Percentiles rank a stretch among this genome's conserved stretches.
These are phyloP conservation scores for Nannobrachium achirus DNA, from an alignment of 2,113 vertebrate species.

Conservation along the genomic window DNA sequence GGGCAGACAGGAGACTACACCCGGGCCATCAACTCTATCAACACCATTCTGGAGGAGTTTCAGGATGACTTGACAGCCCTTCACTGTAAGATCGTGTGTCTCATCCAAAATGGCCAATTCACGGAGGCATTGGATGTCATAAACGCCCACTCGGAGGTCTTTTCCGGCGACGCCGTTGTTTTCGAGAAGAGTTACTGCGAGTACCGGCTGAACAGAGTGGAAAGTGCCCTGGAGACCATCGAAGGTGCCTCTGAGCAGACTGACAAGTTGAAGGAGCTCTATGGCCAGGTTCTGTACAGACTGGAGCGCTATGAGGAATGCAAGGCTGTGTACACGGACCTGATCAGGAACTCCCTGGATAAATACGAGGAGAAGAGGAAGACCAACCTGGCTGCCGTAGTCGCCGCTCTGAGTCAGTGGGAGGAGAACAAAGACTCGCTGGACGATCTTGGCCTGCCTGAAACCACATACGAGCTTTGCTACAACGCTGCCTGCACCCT, in stretches of 20 bases:
- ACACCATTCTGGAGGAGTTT: constrained; percentile 92
- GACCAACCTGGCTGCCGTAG: constrained; percentile 94
- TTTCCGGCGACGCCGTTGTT: constrained; percentile 88
- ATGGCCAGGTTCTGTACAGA: constrained; percentile 98
- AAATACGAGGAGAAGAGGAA: constrained; percentile 98
- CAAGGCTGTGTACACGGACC: constrained; percentile 90
- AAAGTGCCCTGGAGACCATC: constrained; percentile 95
- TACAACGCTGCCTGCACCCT: constrained; percentile 93
- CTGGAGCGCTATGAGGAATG: constrained; percentile 93
- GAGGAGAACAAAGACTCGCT: constrained; percentile 78
- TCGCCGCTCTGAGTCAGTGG: constrained; percentile 94
- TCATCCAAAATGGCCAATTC: constrained; percentile 92
- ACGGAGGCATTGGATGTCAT: constrained; percentile 95
- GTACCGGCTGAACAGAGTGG: constrained; percentile 95
- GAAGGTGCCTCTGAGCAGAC: constrained; percentile 88
- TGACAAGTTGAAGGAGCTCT: constrained; percentile 96
- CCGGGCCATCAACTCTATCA: constrained; percentile 90
- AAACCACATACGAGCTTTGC: constrained; percentile 93
- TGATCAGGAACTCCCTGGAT: constrained; percentile 97
- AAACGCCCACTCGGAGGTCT: constrained; percentile 88
- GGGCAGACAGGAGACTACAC: constrained; percentile 93
- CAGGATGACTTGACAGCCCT: constrained; percentile 92
- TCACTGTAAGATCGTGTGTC: constrained; percentile 95
- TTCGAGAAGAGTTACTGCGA: constrained; percentile 99
- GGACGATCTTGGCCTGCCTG: constrained; percentile 91